These are phyloP conservation scores for Anabas testudineus DNA, from an alignment of 2,797 vertebrate species.

Conservation along the genomic window DNA sequence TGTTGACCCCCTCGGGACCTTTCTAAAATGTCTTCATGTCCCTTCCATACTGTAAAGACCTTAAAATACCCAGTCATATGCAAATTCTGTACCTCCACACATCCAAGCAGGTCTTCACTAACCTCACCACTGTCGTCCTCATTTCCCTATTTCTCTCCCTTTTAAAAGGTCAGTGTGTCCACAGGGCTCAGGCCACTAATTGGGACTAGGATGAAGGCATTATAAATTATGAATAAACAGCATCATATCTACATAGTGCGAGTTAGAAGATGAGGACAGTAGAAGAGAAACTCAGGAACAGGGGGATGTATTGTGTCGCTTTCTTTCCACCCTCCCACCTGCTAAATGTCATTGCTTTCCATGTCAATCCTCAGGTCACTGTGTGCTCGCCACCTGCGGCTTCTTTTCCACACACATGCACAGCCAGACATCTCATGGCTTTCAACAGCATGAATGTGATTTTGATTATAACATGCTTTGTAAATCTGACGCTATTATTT, in stretches of 20 bases:
- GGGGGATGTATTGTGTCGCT: constrained; percentile 1
- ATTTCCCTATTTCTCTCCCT: constrained; percentile 14
- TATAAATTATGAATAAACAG: constrained; percentile 53
- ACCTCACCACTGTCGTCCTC: constrained; percentile 11
- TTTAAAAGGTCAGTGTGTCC: constrained; percentile 49
- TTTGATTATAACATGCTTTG: constrained; percentile 17
- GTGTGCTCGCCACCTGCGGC: constrained; percentile 20
- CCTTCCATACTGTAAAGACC: neutral
- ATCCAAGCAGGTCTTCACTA: neutral
- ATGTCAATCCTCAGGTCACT: constrained; percentile 28
- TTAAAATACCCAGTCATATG: neutral
- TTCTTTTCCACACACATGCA: neutral
- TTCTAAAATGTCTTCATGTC: neutral
- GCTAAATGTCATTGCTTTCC: constrained; percentile 49
- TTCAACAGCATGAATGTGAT: constrained; percentile 3
- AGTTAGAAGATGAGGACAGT: constrained; percentile 15
- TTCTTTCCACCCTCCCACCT: constrained; percentile 27
- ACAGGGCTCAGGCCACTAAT: constrained; percentile 32
- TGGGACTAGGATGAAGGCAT: constrained; percentile 14
- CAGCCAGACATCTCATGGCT: neutral
- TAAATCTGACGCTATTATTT: neutral
- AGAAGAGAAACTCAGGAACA: constrained; percentile 4
- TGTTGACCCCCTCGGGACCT: too few species aligned
- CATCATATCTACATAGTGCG: constrained; percentile 4
- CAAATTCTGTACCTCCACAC: neutral